Conservation (phyloP, 2,113 vertebrate genomes). For the Nerophis ophidion region DNA sequence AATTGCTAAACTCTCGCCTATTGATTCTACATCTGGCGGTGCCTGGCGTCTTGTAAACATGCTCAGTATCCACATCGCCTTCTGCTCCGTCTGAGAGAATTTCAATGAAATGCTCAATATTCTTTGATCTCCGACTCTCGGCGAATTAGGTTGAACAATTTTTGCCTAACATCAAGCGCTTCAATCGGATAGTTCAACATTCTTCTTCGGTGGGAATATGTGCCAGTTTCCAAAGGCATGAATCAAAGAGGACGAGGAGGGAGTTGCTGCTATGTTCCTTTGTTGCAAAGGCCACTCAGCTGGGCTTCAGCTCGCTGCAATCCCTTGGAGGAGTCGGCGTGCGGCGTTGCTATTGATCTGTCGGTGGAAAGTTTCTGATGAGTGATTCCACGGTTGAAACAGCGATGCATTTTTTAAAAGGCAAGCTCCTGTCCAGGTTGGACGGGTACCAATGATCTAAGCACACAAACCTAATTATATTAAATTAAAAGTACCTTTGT, state of each 20-base stretch:
- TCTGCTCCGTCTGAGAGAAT: conserved; percentile 29
- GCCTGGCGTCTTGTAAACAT: conserved; percentile 4
- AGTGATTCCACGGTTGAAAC: conserved; percentile 60
- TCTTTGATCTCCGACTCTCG: conserved; percentile 49
- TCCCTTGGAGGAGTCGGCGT: conserved; percentile 54
- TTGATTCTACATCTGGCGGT: conserved; percentile 1
- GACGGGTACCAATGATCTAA: conserved; percentile 55
- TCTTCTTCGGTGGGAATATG: conserved; percentile 56
- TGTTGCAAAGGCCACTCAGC: conserved; percentile 65
- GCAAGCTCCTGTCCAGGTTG: conserved; percentile 32
- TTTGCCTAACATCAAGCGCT: conserved; percentile 48
- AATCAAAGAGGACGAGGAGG: conserved; percentile 58
- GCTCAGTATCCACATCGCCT: conserved; percentile 1
- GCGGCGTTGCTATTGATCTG: conserved; percentile 65
- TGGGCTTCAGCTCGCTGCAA: conserved; percentile 58
- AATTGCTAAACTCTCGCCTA: conserved; percentile 8
- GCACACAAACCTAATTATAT: conserved; percentile 39
- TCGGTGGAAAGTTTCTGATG: conserved; percentile 66
- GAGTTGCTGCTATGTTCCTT: conserved; percentile 46
- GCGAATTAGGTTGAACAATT: conserved; percentile 56
- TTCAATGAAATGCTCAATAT: conserved; percentile 44
- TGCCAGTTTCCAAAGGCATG: conserved; percentile 55
- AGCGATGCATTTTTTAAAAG: conserved; percentile 55
- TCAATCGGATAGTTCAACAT: conserved; percentile 43
- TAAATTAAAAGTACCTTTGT: conserved; percentile 4